Base-by-base conservation (phyloP, 2,888 invertebrate genomes). In the Pollenia griseotomentosa region DNA sequence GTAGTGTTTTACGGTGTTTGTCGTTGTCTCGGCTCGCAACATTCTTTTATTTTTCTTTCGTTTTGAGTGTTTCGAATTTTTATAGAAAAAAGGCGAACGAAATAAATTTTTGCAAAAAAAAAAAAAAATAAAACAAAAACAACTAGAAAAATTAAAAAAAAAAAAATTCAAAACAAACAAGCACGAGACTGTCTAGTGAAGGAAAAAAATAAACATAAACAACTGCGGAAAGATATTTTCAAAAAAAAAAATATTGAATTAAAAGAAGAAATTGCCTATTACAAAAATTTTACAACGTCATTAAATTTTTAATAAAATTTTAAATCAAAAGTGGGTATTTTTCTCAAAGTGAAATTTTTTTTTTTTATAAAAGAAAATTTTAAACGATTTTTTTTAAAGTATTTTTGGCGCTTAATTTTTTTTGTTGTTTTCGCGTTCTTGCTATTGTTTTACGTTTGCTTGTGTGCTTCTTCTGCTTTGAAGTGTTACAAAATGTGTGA, bases 1-100 rank as follows among this genome's bases (percentile, higher is more conserved):
- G 91, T 88, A 89, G 90, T 90, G 90, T 89, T 90, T 89, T 85
- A 87, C 90, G 90, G 91, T 92, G 91, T 92, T 92, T 92, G 91
- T 89, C 90, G 92, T 83, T 85, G 74, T 84, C 33, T 33, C 87
- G 87, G 81, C 89, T 89, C 90, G 89, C 88, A 78, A 74, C 77
- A 71, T 80, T 79, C 65, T 57, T 70, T 59, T 83, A 12, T 79
- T 61, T 73, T 82, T 46, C 75, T 70, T 75, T 53, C 75, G 81
- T 74, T 74, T 70, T 44, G 42, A 61, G 61, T 70, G 68, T 70
- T 80, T 65, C 51, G 55, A 81, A 73, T 55, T 65, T 65, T 63
- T 33, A 33, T 33, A 33, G 6, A 33, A 33, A 33, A 73, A 80
- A 63, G 46, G 44, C 44, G 71, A 81, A 74, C 16, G 42, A 66